Base-by-base conservation (phyloP, 1,140 invertebrate species). In the Brachionus paranguensis region DNA sequence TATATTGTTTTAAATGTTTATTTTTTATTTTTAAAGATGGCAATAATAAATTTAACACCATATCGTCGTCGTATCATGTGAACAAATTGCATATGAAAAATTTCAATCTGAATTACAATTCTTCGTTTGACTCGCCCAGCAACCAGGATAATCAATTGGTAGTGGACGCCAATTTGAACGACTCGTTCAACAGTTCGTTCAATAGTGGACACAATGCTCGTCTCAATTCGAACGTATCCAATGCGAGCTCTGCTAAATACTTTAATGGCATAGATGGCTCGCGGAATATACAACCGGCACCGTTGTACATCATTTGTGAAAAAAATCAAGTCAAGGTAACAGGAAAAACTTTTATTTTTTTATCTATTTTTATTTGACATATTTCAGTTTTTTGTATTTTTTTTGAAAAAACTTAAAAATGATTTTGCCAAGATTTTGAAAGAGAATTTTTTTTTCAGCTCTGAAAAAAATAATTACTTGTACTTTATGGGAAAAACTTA, bases 301-400 rank as follows among this genome's bases (percentile, higher is more conserved):
- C 72, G 4, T 64, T 81, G 78, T 81, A 64, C 53, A 81, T 81
- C 11, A 68, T 81, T 43, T 81, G 78, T 64, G 78, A 81, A 81
- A 81, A 81, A 68, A 60, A 53, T 45, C 78, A 81, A 81, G 78
- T 47, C 27, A 81, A 78, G 17, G 65, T 68, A 68, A 33, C 1
- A 33, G 24, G 27, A 29, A 29, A 68, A 27, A 29, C 11, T 14
- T 68, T 33, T 3, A 64, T 24, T 64, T 64, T 64, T 64, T n/a
- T n/a, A n/a, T n/a, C n/a, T n/a, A n/a, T n/a, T n/a, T n/a, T n/a
- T n/a, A n/a, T n/a, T n/a, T n/a, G n/a, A n/a, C n/a, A n/a, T n/a
- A n/a, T n/a, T n/a, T n/a, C n/a, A n/a, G n/a, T n/a, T n/a, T n/a
- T n/a, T n/a, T n/a, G n/a, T n/a, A n/a, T n/a, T n/a, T n/a, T 29